These are phyloP conservation scores for Cosmia pyralina DNA, from an alignment of 2,888 invertebrate genomes.

Conservation along the genomic window DNA sequence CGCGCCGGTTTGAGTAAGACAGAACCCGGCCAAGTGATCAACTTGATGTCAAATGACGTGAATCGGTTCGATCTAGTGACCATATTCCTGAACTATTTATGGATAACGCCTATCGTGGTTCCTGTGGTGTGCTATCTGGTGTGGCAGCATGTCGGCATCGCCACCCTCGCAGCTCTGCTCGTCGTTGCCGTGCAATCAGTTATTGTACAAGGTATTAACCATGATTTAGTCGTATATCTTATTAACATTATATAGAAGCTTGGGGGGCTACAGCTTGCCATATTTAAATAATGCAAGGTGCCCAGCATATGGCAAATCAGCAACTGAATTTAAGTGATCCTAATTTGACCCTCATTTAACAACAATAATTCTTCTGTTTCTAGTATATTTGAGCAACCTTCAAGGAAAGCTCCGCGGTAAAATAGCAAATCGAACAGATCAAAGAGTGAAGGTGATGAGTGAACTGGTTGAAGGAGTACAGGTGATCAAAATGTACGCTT, in stretches of 20 bases:
- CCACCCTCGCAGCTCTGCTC: slow-evolving; percentile 81
- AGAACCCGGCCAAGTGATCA: slow-evolving; percentile 94
- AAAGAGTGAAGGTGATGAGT: slow-evolving; percentile 94
- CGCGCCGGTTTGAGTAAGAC: slow-evolving; percentile 91
- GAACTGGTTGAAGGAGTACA: slow-evolving; percentile 94
- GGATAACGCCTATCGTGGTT: slow-evolving; percentile 94
- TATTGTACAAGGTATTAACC: slow-evolving; percentile 85
- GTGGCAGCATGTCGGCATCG: slow-evolving; percentile 84
- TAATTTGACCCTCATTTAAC: not conserved
- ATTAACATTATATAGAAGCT: not conserved
- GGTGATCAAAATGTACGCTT: slow-evolving; percentile 96
- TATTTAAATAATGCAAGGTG: not conserved
- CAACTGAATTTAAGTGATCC: not conserved
- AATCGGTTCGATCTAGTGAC: slow-evolving; percentile 94
- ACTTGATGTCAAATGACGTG: slow-evolving; percentile 96
- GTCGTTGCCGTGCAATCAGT: slow-evolving; percentile 91
- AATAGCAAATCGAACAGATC: slow-evolving; percentile 93
- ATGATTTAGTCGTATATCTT: not conserved
- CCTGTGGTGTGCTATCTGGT: slow-evolving; percentile 87
- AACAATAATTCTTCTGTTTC: slow-evolving; percentile 12
- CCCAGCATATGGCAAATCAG: not conserved
- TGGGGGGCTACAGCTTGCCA: too few relatives aligned
- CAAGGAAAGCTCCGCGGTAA: slow-evolving; percentile 89
- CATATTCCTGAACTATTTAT: slow-evolving; percentile 93
- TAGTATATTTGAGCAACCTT: slow-evolving; percentile 84